Evolutionary conservation across 2,888 invertebrate genomes (phyloP).

Genomic region (Zygaena filipendulae): DNA sequence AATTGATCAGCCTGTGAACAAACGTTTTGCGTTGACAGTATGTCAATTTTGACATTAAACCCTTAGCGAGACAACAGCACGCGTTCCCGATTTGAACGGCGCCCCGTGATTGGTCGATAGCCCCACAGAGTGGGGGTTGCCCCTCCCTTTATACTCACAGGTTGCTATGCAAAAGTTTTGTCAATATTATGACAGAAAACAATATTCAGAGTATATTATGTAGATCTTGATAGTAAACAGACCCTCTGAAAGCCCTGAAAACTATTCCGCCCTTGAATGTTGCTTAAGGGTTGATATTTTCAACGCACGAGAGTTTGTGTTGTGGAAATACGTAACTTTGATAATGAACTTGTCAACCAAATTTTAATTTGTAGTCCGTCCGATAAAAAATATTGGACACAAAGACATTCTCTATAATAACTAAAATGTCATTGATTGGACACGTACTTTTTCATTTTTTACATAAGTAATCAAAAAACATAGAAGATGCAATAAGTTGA

Average conservation of each 20-base stretch:
- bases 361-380: background rate
- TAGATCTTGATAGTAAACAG: too few species aligned
- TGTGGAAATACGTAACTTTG: too few species aligned
- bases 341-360: background rate
- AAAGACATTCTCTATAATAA: too few species aligned
- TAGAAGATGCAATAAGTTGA: too few species aligned
- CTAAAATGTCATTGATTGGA: background rate
- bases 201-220: too few species aligned
- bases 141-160: constrained; percentile 28
- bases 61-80: constrained; percentile 42
- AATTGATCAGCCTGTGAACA: constrained; percentile 28
- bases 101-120: constrained; percentile 30
- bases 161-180: constrained; percentile 27
- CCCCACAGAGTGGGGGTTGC: constrained; percentile 18
- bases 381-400: background rate
- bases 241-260: constrained; percentile 12
- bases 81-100: constrained; percentile 41
- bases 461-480: too few species aligned
- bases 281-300: too few species aligned
- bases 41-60: constrained; percentile 46
- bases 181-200: too few species aligned
- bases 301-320: too few species aligned
- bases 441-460: too few species aligned
- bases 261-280: too few species aligned
- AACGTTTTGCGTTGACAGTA: constrained; percentile 37